Conservation (phyloP, 92 coral and sea anemone genomes). For the Heliopora coerulea region DNA sequence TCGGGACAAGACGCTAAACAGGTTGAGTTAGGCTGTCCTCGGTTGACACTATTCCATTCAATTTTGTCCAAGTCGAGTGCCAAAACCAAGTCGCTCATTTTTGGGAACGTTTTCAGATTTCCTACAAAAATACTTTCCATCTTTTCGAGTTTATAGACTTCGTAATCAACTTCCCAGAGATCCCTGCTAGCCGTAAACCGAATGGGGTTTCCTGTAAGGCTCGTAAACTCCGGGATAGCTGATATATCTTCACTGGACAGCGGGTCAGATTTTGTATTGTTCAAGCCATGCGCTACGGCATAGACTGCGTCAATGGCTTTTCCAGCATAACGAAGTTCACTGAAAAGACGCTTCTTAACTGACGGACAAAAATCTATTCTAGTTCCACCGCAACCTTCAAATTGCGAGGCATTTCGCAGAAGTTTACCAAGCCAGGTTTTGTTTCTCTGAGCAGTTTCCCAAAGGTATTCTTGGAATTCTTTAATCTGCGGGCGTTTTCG, state of each 20-base stretch:
- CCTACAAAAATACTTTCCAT: not conserved
- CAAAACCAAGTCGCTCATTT: not conserved
- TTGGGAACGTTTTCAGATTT: conserved; percentile 4
- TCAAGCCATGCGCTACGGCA: conserved; percentile 19
- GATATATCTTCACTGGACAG: conserved; percentile 1
- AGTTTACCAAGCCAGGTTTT: conserved; percentile 15
- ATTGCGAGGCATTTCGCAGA: conserved; percentile 11
- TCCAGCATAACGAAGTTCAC: conserved; percentile 17
- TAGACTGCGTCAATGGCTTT: conserved; percentile 36
- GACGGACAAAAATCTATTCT: conserved; percentile 3
- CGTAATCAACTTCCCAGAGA: conserved; percentile 5
- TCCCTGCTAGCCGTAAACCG: conserved; percentile 24
- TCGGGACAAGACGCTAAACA: conserved; percentile 28
- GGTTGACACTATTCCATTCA: not conserved
- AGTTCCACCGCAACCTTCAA: not conserved
- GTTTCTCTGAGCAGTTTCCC: conserved; percentile 3
- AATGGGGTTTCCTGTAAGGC: conserved; percentile 3
- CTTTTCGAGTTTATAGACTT: conserved; percentile 14
- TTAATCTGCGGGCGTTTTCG: not conserved
- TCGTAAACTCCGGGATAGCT: not conserved
- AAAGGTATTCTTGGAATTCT: conserved; percentile 13
- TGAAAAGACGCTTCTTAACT: conserved; percentile 3
- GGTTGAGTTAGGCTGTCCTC: not conserved
- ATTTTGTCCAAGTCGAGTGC: conserved; percentile 2
- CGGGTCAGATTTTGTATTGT: not conserved